These are phyloP conservation scores for Chionomys nivalis DNA, from an alignment of 2,113 vertebrate genomes.

Conservation along the genomic window DNA sequence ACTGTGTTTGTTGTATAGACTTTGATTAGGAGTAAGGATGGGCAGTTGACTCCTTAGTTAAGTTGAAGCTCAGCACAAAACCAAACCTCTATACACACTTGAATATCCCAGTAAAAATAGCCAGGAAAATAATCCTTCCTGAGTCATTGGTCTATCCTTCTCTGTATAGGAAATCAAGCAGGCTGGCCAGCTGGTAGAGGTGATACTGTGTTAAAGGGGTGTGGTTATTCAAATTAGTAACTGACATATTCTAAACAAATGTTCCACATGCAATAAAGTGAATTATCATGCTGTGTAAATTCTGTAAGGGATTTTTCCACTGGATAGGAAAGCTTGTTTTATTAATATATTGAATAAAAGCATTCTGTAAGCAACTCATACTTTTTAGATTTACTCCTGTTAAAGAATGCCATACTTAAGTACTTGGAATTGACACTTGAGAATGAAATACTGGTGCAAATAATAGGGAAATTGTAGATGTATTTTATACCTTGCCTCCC, in stretches of 20 bases:
- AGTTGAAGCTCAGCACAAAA: slow-evolving; percentile 49
- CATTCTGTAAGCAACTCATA: slow-evolving; percentile 84
- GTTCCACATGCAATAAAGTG: slow-evolving; percentile 54
- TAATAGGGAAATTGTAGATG: slow-evolving; percentile 84
- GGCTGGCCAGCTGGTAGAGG: slow-evolving; percentile 61
- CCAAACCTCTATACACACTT: slow-evolving; percentile 18
- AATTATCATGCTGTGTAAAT: slow-evolving; percentile 72
- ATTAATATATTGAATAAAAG: slow-evolving; percentile 81
- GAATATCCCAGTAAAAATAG: slow-evolving; percentile 20
- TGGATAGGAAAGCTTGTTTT: slow-evolving; percentile 74
- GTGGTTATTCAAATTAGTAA: slow-evolving; percentile 77
- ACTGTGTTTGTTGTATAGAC: neutral
- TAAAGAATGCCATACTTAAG: slow-evolving; percentile 84
- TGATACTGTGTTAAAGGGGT: slow-evolving; percentile 61
- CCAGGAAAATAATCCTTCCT: slow-evolving; percentile 29
- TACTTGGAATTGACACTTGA: slow-evolving; percentile 79
- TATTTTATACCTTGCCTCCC: slow-evolving; percentile 85
- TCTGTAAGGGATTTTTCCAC: slow-evolving; percentile 52
- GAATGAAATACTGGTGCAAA: slow-evolving; percentile 84
- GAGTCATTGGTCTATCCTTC: neutral
- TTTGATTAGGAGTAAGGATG: slow-evolving; percentile 24
- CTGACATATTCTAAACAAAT: slow-evolving; percentile 22
- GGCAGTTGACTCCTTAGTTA: slow-evolving; percentile 48
- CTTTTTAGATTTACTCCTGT: slow-evolving; percentile 78
- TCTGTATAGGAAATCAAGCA: slow-evolving; percentile 46